A percentile compares a stretch with the other conserved stretches of the same genome.
phyloP scores from a whole-genome alignment of 1,140 invertebrate genomes.

The Trachymyrmex cornetzi region DNA sequence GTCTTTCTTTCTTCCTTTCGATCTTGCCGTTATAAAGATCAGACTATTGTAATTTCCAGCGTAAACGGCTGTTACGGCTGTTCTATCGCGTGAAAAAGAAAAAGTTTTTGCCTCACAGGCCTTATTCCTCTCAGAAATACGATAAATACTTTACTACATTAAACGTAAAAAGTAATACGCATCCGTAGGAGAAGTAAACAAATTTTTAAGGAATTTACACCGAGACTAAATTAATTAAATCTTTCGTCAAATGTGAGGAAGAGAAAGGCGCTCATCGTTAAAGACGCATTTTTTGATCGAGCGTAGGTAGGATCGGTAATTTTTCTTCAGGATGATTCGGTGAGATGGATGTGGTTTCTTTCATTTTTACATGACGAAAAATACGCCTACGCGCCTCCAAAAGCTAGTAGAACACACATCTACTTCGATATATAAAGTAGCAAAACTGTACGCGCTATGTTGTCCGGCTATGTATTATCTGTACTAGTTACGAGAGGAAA shows the following conservation, averaged over 20 bases:
- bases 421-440: slow-evolving; percentile 53
- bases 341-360: slow-evolving; percentile 34
- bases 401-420: slow-evolving; percentile 61
- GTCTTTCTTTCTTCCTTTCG: background rate
- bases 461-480: slow-evolving; percentile 37
- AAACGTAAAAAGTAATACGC: background rate
- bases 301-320: slow-evolving; percentile 5
- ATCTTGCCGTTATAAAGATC: background rate
- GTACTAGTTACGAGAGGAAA: slow-evolving; percentile 7
- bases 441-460: slow-evolving; percentile 48
- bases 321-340: slow-evolving; percentile 23
- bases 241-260: background rate
- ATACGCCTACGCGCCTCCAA: slow-evolving; percentile 64
- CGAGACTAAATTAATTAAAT: background rate
- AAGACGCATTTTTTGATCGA: slow-evolving; percentile 30
- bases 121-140: background rate
- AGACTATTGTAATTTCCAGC: background rate
- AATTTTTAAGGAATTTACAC: background rate
- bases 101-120: background rate
- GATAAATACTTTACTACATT: background rate
- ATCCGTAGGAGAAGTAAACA: background rate
- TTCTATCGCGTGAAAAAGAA: background rate
- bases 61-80: background rate
- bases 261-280: slow-evolving; percentile 12
- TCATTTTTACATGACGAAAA: slow-evolving; percentile 49